Evolutionary conservation across 2,888 invertebrate species (phyloP), one percentile per base, ranked within the genome.

Genomic region (Pycnomerus fuliginosus): DNA sequence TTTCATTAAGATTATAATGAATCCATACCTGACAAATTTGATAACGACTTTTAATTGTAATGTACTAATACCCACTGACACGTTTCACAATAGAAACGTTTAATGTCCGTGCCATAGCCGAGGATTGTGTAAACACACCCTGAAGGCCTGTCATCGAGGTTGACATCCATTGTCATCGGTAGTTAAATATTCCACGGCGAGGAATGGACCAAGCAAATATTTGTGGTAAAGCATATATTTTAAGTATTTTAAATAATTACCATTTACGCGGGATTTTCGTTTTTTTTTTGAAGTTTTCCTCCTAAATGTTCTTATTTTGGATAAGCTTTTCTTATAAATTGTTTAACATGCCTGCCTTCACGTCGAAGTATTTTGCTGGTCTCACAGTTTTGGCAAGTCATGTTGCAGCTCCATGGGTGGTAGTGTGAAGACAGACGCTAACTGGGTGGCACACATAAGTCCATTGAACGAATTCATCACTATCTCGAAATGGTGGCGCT

Each of bases 71-170:
- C 25, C 14, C 33, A 42, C 44, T 44, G 44, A 37, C 44, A 44
- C 44, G 16, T 44, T 16, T 50, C 56, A 64, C 64, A 64, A 64
- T 62, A 43, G 62, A 35, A 57, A 43, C 60, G 58, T 63, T 63
- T 64, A 64, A 58, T 56, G 58, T 53, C 53, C 57, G 56, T 53
- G 52, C 52, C 56, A 60, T 55, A 52, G 61, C 57, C 55, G 47
- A 44, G 55, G 58, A 56, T 58, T 57, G 61, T 60, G 61, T 61
- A 65, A 63, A 65, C 64, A 65, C 55, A 60, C 62, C 62, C 60
- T 63, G 58, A 63, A 61, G 58, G 57, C 61, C 64, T 65, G 65
- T 65, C 65, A 65, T 53, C 61, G 44, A 48, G 51, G 61, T 40
- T 63, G 65, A 64, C 62, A 60, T 58, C 61, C 53, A 64, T 65